These are phyloP conservation scores for Chloroceryle amazona DNA, from an alignment of 2,797 vertebrate species.

Conservation along the genomic window DNA sequence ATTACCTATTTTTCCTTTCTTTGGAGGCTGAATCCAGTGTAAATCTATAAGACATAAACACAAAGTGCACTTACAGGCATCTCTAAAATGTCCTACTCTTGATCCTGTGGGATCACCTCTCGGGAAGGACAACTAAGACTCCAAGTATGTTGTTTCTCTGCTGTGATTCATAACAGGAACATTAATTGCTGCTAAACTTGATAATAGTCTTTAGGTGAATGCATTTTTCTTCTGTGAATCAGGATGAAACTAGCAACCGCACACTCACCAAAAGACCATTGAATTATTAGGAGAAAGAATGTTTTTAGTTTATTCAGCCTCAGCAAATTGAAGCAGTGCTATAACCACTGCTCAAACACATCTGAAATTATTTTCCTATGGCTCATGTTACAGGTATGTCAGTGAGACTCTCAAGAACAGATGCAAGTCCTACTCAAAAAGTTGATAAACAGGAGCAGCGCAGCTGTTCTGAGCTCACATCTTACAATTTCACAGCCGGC, in stretches of 20 bases:
- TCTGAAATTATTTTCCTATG: not conserved
- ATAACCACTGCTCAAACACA: not conserved
- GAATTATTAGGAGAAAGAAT: not conserved
- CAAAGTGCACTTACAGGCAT: not conserved
- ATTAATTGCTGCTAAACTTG: not conserved
- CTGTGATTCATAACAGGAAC: not conserved
- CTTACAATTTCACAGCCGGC: not conserved
- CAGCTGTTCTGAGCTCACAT: not conserved
- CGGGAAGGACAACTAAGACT: not conserved
- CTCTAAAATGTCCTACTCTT: not conserved
- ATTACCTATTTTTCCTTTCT: slow-evolving; percentile 15
- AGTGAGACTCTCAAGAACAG: not conserved
- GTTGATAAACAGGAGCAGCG: not conserved
- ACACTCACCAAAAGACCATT: not conserved
- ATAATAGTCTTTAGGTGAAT: not conserved
- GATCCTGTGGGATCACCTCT: not conserved
- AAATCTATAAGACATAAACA: not conserved
- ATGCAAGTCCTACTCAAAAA: not conserved
- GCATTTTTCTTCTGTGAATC: not conserved
- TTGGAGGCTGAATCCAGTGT: not conserved
- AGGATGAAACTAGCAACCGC: not conserved
- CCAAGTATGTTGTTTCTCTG: not conserved
- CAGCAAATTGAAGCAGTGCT: not conserved
- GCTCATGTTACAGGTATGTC: not conserved
- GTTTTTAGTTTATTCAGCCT: not conserved